phyloP scores from a whole-genome alignment of 2,113 vertebrate species.

The Ariopsis seemanni region DNA sequence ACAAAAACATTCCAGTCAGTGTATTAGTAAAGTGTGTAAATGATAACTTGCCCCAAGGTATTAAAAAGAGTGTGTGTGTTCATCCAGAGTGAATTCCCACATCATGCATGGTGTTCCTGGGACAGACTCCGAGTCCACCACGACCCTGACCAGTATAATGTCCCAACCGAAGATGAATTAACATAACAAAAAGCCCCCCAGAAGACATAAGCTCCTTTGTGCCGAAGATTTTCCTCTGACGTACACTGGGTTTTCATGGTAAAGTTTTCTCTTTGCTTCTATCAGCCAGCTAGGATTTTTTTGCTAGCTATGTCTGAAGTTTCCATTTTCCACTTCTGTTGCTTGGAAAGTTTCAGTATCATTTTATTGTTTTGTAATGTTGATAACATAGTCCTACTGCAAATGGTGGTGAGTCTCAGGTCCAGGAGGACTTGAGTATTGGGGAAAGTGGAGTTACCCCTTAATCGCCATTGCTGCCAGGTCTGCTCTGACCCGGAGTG shows the following conservation, averaged over 20 bases:
- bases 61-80: neutral
- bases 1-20: neutral
- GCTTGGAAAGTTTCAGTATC: neutral
- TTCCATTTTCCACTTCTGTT: neutral
- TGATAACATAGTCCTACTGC: no score
- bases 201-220: neutral
- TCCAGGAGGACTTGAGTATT: no score
- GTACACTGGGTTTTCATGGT: neutral
- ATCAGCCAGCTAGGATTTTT: no score
- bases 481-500: no score
- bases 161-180: neutral
- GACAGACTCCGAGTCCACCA: no score
- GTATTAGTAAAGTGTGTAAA: neutral
- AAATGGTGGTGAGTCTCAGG: no score
- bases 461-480: no score
- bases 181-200: neutral
- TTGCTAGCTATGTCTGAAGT: neutral
- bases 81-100: neutral
- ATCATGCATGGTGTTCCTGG: neutral
- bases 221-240: neutral
- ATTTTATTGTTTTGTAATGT: no score
- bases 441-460: no score
- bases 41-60: neutral
- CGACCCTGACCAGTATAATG: neutral
- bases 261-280: neutral